Base-by-base conservation (phyloP, 2,888 invertebrate genomes). In the Acanthosepion pharaonis region DNA sequence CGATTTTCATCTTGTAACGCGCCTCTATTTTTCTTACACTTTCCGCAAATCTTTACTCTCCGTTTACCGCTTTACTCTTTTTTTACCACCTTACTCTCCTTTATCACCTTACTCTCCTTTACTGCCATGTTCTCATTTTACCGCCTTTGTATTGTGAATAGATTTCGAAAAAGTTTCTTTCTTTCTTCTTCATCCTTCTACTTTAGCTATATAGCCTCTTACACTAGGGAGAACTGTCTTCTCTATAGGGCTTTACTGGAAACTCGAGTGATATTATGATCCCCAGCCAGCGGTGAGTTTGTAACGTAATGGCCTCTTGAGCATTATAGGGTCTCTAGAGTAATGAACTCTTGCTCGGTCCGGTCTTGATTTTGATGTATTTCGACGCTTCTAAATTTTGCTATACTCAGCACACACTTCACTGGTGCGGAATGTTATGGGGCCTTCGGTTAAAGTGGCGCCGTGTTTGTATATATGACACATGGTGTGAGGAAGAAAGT, bases 301-400 rank as follows among this genome's bases (percentile, higher is more conserved):
- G n/a, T 78, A 78, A 5, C 78, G 78, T 78, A 78, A 78, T 78
- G 78, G 78, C 78, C 78, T 78, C 78, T 78, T 78, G 78, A 33
- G 78, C n/a, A 78, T 78, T 78, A n/a, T 33, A 78, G 78, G 78
- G 78, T n/a, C 78, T 78, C 78, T 33, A 78, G 78, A 78, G 78
- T 78, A 78, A 78, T 78, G 78, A 78, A 78, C 78, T 78, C 78
- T 78, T 33, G 78, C 18, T n/a, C n/a, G 78, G 78, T 33, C n/a
- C n/a, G n/a, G 78, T 78, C 78, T 78, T 78, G 78, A 78, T 78
- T 78, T 33, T 78, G n/a, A 78, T 78, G 78, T 78, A n/a, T n/a
- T 78, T 78, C 78, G 78, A 78, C n/a, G 78, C 78, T n/a, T 78
- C 78, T n/a, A 78, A n/a, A n/a, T 78, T 15, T 78, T 33, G 33